These are phyloP conservation scores for Lacerta viridis DNA, from an alignment of 2,797 vertebrate species.

Conservation along the genomic window DNA sequence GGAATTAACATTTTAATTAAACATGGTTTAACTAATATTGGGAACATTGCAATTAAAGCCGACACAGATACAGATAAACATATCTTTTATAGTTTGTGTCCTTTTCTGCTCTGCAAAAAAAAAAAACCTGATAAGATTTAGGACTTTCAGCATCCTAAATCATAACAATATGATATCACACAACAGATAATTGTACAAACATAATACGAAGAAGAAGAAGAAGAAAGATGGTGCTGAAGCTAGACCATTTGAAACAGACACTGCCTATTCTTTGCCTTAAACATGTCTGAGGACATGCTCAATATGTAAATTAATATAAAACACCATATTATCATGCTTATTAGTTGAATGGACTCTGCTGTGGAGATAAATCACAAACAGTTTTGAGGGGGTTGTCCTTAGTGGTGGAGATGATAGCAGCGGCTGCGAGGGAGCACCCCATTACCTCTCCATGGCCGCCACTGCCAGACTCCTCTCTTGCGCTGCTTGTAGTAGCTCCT, in stretches of 20 bases:
- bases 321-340: conserved; percentile 70
- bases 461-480: too few species aligned
- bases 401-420: too few species aligned
- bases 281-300: conserved; percentile 59
- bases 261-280: conserved; percentile 50
- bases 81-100: conserved; percentile 54
- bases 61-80: conserved; percentile 61
- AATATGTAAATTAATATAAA: conserved; percentile 74
- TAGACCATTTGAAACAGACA: conserved; percentile 54
- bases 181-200: conserved; percentile 62
- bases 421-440: too few species aligned
- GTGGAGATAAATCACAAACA: conserved; percentile 70
- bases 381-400: too few species aligned
- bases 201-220: conserved; percentile 14
- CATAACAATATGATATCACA: conserved; percentile 62
- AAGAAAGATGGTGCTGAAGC: conserved; percentile 20
- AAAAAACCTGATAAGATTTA: conserved; percentile 47
- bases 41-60: conserved; percentile 68
- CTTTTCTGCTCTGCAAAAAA: conserved; percentile 57
- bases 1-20: conserved; percentile 77
- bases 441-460: too few species aligned
- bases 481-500: too few species aligned
- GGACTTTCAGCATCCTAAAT: conserved; percentile 51
- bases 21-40: conserved; percentile 69
- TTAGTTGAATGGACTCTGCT: conserved; percentile 67